phyloP scores from a whole-genome alignment of 2,888 invertebrate genomes.

The Melanostoma scalare region DNA sequence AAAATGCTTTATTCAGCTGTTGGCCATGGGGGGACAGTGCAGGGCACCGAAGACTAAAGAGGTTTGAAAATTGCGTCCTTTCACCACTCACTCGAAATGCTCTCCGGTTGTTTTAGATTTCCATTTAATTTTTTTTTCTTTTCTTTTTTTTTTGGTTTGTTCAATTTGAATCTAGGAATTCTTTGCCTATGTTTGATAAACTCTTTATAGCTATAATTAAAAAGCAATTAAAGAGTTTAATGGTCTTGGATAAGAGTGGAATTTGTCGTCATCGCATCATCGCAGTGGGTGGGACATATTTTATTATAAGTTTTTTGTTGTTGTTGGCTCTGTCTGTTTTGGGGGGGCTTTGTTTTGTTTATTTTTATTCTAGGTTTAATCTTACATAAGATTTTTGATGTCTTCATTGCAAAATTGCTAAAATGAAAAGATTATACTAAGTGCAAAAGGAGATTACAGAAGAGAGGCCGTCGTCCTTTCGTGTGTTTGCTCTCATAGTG shows the following conservation, averaged over 20 bases:
- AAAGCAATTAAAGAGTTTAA: conserved; percentile 55
- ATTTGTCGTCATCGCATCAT: conserved; percentile 28
- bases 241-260: conserved; percentile 43
- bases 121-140: background rate
- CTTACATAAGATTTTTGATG: conserved; percentile 33
- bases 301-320: conserved; percentile 19
- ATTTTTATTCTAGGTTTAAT: conserved; percentile 23
- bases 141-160: background rate
- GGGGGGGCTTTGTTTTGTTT: conserved; percentile 39
- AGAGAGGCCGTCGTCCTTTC: too few species aligned
- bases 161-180: conserved; percentile 13
- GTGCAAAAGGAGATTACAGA: too few species aligned
- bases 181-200: conserved; percentile 52
- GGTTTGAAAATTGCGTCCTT: background rate
- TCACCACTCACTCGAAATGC: conserved; percentile 8
- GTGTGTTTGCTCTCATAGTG: too few species aligned
- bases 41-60: background rate
- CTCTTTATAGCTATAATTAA: conserved; percentile 52
- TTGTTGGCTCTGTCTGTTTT: conserved; percentile 22
- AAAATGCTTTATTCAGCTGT: conserved; percentile 44
- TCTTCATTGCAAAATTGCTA: conserved; percentile 41
- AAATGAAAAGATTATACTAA: background rate
- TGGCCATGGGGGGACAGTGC: background rate
- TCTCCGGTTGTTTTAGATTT: conserved; percentile 7
- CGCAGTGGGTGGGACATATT: conserved; percentile 4